These are phyloP conservation scores for Coendou prehensilis DNA, from an alignment of 2,797 vertebrate species.

Conservation along the genomic window DNA sequence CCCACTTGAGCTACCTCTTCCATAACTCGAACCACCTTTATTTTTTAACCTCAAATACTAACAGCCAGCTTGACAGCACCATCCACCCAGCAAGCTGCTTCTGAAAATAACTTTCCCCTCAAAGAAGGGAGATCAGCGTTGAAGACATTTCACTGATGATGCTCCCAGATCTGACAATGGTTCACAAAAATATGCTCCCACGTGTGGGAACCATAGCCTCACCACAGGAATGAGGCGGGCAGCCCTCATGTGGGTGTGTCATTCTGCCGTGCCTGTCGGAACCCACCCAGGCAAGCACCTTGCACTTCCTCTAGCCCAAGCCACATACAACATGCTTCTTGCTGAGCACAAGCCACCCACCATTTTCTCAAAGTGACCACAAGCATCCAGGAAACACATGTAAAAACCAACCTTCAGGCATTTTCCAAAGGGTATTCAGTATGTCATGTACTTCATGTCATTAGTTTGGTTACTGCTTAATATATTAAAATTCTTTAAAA, in stretches of 20 bases:
- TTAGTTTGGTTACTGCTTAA: conserved; percentile 41
- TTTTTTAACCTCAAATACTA: neutral
- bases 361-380: neutral
- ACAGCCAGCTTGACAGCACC: neutral
- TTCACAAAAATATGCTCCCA: neutral
- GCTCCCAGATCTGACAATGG: neutral
- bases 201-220: neutral
- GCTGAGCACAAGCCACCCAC: neutral
- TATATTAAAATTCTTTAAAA: neutral
- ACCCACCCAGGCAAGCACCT: neutral
- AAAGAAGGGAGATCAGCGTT: neutral
- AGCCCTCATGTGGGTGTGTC: neutral
- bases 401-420: neutral
- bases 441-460: neutral
- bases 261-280: neutral
- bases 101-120: conserved; percentile 41
- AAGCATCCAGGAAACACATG: neutral
- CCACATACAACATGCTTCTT: neutral
- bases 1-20: neutral
- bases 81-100: conserved; percentile 10
- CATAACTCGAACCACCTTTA: neutral
- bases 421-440: conserved; percentile 2
- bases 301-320: neutral
- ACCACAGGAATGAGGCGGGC: neutral
- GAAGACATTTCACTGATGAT: neutral